Conservation (phyloP, 37 sponge, comb jelly and placozoan genomes). For the Ephydatia muelleri region DNA sequence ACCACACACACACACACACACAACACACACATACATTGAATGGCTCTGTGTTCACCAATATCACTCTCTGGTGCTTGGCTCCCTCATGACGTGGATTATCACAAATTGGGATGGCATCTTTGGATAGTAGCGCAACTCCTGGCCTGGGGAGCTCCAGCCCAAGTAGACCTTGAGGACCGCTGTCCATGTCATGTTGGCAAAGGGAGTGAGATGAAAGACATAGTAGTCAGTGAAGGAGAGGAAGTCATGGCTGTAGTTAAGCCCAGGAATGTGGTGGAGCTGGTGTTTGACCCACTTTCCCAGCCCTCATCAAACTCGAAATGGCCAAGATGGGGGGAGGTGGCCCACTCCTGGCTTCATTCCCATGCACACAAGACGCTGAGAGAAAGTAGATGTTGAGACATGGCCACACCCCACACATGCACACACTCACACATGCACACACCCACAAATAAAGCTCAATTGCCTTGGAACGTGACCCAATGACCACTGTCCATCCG, state of each 20-base stretch:
- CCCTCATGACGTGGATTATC: constrained; percentile 67
- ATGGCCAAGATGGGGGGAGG: constrained; percentile 58
- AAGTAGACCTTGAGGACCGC: constrained; percentile 21
- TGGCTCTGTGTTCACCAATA: constrained; percentile 73
- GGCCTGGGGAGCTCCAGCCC: constrained; percentile 61
- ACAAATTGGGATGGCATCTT: constrained; percentile 78
- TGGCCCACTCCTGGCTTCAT: constrained; percentile 48
- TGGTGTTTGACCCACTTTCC: constrained; percentile 50
- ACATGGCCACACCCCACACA: background rate
- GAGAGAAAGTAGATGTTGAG: background rate
- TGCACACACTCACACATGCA: no score
- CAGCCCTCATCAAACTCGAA: constrained; percentile 81
- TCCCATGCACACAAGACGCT: constrained; percentile 75
- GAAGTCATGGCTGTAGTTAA: constrained; percentile 91
- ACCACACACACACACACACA: background rate
- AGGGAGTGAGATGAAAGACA: constrained; percentile 90
- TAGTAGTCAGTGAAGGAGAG: constrained; percentile 83
- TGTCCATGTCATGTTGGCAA: constrained; percentile 37
- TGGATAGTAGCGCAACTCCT: constrained; percentile 46
- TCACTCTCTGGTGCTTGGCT: constrained; percentile 52
- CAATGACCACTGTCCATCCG: no score
- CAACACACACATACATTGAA: constrained; percentile 63
- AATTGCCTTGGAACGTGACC: no score
- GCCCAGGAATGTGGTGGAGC: constrained; percentile 70
- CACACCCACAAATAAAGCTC: no score